Conservation (phyloP, 2,797 vertebrate species). For the Martes flavigula region DNA sequence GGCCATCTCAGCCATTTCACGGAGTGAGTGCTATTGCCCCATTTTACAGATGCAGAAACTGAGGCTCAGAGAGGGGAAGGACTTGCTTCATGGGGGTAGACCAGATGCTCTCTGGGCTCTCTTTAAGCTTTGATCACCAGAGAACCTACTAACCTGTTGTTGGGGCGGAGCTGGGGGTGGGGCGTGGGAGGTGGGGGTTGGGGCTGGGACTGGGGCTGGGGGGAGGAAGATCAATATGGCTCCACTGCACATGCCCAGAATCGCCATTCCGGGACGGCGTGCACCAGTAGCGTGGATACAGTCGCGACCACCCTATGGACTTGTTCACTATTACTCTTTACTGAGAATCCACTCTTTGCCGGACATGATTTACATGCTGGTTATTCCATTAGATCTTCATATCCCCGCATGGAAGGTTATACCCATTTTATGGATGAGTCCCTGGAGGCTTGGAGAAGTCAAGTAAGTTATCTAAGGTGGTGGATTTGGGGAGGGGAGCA, state of each 20-base stretch:
- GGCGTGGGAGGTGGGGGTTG: neutral
- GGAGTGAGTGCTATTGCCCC: neutral
- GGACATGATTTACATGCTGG: neutral
- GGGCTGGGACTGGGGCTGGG: neutral
- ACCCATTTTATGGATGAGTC: neutral
- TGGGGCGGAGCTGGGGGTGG: no score
- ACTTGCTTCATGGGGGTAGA: neutral
- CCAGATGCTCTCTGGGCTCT: neutral
- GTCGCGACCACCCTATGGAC: fast-evolving
- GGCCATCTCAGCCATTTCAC: neutral
- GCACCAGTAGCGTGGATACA: fast-evolving
- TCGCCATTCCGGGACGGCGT: neutral
- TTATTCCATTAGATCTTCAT: neutral
- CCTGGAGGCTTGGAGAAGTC: neutral
- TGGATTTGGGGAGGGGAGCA: neutral
- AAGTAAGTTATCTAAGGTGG: neutral
- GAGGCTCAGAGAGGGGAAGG: neutral
- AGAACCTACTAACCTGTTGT: neutral
- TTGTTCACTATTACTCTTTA: neutral
- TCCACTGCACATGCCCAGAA: fast-evolving
- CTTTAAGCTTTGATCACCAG: neutral
- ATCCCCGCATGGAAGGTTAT: neutral
- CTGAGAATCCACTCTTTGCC: neutral
- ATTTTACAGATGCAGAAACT: neutral
- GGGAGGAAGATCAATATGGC: fast-evolving